Percentiles rank a stretch among this genome's conserved stretches.
These are phyloP conservation scores for Drosophila austrosaltans DNA, from an alignment of 2,888 invertebrate species.

Conservation along the genomic window DNA sequence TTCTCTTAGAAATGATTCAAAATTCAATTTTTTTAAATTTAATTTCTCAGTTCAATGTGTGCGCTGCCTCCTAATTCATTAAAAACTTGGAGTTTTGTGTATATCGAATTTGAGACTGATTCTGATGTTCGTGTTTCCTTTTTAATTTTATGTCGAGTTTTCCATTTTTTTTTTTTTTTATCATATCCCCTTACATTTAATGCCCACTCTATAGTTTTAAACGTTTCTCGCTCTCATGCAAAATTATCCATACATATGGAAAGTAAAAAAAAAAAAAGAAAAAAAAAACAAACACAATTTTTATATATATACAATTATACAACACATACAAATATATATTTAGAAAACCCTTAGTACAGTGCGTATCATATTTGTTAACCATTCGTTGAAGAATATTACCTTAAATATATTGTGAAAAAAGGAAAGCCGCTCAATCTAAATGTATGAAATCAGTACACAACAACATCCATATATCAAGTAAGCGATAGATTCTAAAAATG, in stretches of 20 bases:
- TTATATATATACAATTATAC: not conserved
- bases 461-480: too few relatives aligned
- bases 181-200: not conserved
- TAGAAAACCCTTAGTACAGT: conserved; percentile 9
- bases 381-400: conserved; percentile 1
- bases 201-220: not conserved
- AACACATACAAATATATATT: not conserved
- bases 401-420: not conserved
- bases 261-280: conserved; percentile 18
- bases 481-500: not conserved
- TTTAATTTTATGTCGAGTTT: not conserved
- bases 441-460: too few relatives aligned
- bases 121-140: not conserved
- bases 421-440: not conserved
- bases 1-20: not conserved
- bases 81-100: not conserved
- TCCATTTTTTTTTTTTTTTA: not conserved
- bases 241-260: not conserved
- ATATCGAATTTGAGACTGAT: not conserved
- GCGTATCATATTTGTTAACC: conserved; percentile 13
- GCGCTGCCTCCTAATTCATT: not conserved
- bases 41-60: not conserved
- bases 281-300: conserved; percentile 27
- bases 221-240: conserved; percentile 1
- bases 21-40: not conserved